Base-by-base conservation (phyloP, 2,888 invertebrate species). In the Hirtodrosophila alboralis region DNA sequence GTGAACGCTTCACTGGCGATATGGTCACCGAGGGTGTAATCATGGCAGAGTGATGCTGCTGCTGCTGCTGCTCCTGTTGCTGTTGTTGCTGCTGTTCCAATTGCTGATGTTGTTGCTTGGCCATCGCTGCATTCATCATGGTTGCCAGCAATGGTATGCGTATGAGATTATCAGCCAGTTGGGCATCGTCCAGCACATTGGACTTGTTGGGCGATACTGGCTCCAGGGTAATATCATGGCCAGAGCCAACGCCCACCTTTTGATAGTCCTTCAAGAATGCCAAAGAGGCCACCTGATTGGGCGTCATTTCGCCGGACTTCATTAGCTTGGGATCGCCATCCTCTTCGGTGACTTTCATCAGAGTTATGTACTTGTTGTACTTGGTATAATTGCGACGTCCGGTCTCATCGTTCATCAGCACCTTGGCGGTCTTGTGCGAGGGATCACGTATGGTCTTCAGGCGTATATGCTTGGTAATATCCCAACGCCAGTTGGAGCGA, bases 401-500 rank as follows among this genome's bases (percentile, higher is more conserved):
- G 30, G 96, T 96, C 91, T 97, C 96, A 89, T 97, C 97, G 43
- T 96, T 97, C 95, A 97, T 95, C 52, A 97, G 92, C 36, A 97
- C 96, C 90, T 95, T 94, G 43, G 95, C 96, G 64, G 93, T 93
- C 81, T 94, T 93, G 90, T 97, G 97, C 41, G 94, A 94, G 44
- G 95, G 94, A 91, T 96, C 97, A 67, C 96, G 93, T 14, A 95
- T 95, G 5, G 96, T 95, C 91, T 97, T 97, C 81, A 97, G 92
- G 86, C 96, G 95, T 70, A 98, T 97, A 90, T 98, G 98, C 90
- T 98, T 97, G 18, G 97, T 96, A 61, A 98, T 97, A 91, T 98
- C 98, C 96, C 97, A 98, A 69, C 97, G 94, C 97, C 98, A 98
- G 89, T 98, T 98, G 21, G 97, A 97, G 78, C 96, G 94, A 88